Percentiles rank a stretch among this genome's conserved stretches.
Conservation (phyloP, 2,888 invertebrate genomes). For the Aproaerema taeniolella region DNA sequence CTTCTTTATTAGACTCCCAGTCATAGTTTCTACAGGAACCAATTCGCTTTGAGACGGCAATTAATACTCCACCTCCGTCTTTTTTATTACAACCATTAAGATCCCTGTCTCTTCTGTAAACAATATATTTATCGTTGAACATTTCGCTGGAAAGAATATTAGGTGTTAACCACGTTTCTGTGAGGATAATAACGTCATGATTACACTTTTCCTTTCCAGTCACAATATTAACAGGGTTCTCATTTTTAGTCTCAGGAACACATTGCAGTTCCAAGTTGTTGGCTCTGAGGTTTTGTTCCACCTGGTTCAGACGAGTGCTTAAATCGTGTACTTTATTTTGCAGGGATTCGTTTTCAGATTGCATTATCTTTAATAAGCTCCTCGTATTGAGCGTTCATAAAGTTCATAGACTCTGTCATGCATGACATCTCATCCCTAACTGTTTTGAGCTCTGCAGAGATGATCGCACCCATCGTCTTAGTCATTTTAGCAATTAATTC, state of each 20-base stretch:
- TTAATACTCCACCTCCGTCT: constrained; percentile 1
- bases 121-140: background rate
- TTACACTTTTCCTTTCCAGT: background rate
- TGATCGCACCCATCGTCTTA: too few species aligned
- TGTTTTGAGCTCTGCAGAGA: too few species aligned
- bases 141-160: background rate
- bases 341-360: background rate
- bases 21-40: background rate
- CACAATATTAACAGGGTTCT: background rate
- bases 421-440: too few species aligned
- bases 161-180: background rate
- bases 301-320: background rate
- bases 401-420: too few species aligned
- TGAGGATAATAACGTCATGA: background rate
- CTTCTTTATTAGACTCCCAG: background rate
- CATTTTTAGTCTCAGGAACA: background rate
- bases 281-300: background rate
- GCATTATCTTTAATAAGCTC: too few species aligned
- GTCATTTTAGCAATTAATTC: too few species aligned
- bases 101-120: background rate
- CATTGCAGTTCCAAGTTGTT: background rate
- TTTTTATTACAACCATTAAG: background rate
- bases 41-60: background rate
- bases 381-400: too few species aligned
- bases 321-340: background rate